phyloP scores from a whole-genome alignment of 2,888 invertebrate genomes.

The Machimus atricapillus region DNA sequence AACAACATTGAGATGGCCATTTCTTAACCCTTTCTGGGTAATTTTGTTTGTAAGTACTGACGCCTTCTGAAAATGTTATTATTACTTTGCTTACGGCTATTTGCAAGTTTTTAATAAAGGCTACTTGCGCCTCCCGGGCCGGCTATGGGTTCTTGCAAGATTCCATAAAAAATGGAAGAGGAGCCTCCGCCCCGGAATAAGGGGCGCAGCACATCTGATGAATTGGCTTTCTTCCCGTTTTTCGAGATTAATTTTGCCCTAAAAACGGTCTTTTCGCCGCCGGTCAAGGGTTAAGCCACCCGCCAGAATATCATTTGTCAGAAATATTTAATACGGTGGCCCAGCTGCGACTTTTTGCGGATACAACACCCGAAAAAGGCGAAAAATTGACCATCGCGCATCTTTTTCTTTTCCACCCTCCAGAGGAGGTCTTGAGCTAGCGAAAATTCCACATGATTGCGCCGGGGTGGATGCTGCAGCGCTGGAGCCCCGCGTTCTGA shows the following conservation, averaged over 20 bases:
- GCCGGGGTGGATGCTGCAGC: neutral
- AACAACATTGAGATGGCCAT: slow-evolving; percentile 48
- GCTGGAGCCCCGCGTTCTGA: neutral
- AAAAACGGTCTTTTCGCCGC: neutral
- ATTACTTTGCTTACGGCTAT: slow-evolving; percentile 50
- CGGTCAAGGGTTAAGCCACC: neutral
- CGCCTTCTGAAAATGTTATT: slow-evolving; percentile 48
- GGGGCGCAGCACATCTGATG: slow-evolving; percentile 11
- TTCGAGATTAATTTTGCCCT: neutral
- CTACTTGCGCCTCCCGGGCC: neutral
- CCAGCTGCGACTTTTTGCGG: neutral
- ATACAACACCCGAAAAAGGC: neutral
- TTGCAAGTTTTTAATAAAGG: slow-evolving; percentile 49
- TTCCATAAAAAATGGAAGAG: neutral
- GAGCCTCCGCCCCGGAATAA: neutral
- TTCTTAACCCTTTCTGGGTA: slow-evolving; percentile 49
- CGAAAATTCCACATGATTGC: slow-evolving; percentile 22
- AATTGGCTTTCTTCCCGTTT: neutral
- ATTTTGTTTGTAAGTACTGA: slow-evolving; percentile 47
- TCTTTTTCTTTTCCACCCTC: neutral
- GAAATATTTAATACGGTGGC: neutral
- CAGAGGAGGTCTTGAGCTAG: neutral
- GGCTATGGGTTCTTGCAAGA: neutral
- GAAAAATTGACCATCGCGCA: neutral
- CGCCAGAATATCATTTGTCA: neutral